Conservation (phyloP, 2,888 invertebrate species). For the Microdon myrmicae region DNA sequence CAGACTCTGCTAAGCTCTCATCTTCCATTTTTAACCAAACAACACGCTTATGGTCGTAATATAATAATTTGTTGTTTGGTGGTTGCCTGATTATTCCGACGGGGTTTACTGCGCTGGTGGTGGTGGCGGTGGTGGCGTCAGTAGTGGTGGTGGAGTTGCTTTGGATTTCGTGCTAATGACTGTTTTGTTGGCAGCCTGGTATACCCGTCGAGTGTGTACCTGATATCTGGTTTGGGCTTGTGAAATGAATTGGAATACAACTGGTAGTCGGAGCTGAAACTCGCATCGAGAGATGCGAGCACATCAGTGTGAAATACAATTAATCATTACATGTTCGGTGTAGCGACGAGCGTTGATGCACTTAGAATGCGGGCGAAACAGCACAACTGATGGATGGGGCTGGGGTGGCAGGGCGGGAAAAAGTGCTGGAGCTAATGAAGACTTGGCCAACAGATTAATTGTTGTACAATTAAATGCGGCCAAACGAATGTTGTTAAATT, state of each 20-base stretch:
- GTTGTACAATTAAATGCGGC: constrained; percentile 31
- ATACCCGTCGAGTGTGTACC: constrained; percentile 18
- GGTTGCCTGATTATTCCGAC: constrained; percentile 43
- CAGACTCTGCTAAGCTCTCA: too few relatives aligned
- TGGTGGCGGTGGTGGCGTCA: constrained; percentile 29
- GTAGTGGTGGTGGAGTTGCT: constrained; percentile 23
- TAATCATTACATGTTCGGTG: constrained; percentile 42
- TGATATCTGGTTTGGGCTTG: constrained; percentile 45
- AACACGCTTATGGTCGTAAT: constrained; percentile 42
- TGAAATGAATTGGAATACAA: constrained; percentile 50
- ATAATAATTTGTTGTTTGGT: constrained; percentile 47
- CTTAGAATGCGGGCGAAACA: constrained; percentile 32
- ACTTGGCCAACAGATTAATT: constrained; percentile 42
- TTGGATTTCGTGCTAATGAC: constrained; percentile 48
- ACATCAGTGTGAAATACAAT: constrained; percentile 49
- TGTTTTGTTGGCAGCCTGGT: constrained; percentile 36
- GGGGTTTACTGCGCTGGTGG: constrained; percentile 21
- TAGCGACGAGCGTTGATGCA: constrained; percentile 20
- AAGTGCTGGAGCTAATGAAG: constrained; percentile 15
- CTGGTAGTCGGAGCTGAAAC: constrained; percentile 8
- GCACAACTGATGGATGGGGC: neutral
- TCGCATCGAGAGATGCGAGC: constrained; percentile 11
- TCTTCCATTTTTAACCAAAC: too few relatives aligned
- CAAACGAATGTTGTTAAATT: constrained; percentile 24
- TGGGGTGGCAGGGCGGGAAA: neutral